Conservation (phyloP, 2,113 vertebrate species). For the Cariama cristata region DNA sequence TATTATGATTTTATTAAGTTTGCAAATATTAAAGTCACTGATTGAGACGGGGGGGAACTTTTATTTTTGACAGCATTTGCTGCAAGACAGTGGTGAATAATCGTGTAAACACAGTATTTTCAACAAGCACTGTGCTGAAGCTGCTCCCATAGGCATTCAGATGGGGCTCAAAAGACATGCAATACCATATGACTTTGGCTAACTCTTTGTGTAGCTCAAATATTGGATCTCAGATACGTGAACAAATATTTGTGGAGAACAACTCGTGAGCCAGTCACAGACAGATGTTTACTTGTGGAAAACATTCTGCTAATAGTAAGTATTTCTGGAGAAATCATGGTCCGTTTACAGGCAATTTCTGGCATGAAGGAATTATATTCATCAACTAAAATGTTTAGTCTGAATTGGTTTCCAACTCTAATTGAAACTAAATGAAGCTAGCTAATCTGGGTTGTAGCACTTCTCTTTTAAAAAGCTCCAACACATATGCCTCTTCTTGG, state of each 20-base stretch:
- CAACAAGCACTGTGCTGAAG: neutral
- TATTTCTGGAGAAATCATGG: neutral
- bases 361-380: neutral
- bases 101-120: neutral
- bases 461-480: conserved; percentile 13
- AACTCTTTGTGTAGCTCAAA: neutral
- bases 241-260: conserved; percentile 14
- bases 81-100: neutral
- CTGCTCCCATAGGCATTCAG: neutral
- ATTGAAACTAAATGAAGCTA: conserved; percentile 2
- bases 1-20: neutral
- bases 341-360: conserved; percentile 28
- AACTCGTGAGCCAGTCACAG: neutral
- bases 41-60: neutral
- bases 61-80: neutral
- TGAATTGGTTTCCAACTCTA: conserved; percentile 10
- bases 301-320: neutral
- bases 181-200: neutral
- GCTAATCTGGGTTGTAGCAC: neutral
- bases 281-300: conserved; percentile 35
- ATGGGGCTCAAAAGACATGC: neutral
- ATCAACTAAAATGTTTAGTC: conserved; percentile 28
- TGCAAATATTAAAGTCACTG: neutral
- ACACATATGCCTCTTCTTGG: neutral
- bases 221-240: neutral